Base-by-base conservation (phyloP, 2,113 vertebrate species). In the Numenius arquata region DNA sequence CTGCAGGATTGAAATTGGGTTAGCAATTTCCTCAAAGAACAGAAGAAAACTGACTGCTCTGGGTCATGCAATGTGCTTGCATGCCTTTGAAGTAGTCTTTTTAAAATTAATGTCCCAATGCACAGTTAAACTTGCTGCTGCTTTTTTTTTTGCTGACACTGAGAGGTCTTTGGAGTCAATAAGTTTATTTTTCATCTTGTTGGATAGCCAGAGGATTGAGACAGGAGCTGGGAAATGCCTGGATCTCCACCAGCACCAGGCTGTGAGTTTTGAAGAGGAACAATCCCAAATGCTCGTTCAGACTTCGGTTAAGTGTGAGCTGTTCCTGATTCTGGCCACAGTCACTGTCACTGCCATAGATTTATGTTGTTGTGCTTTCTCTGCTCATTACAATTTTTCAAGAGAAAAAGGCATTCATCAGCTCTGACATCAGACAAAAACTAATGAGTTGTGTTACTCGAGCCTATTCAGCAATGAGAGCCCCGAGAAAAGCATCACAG, bases 21-120 rank as follows among this genome's bases (percentile, higher is more conserved):
- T 95, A 95, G 76, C 65, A 90, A 84, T 90, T 97, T 95, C 86
- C 92, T 90, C 65, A 84, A 93, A 96, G 95, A 94, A 94, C 88
- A 96, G 91, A 93, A 84, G 86, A 74, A 93, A 96, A 95, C n/a
- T 84, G 91, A 84, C 86, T 95, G 90, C 94, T 95, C 80, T 96
- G 88, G 92, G 92, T 97, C 93, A 89, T 61, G 52, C 66, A 90
- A 65, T 36, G 41, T 86, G n/a, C 90, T 77, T 86, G 59, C 90
- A 72, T 86, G 65, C 48, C 92, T 95, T 94, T 97, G 92, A 96
- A 95, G 94, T 71, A 80, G 85, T 88, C 92, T 94, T 95, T 92
- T 92, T 93, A 95, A 95, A 95, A 95, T 94, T 97, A 93, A 95
- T 93, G 82, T 93, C 88, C 92, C 72, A 77, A 55, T 47, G 66